Conservation (phyloP, 2,888 invertebrate species). For the Lasioglossum calceatum region DNA sequence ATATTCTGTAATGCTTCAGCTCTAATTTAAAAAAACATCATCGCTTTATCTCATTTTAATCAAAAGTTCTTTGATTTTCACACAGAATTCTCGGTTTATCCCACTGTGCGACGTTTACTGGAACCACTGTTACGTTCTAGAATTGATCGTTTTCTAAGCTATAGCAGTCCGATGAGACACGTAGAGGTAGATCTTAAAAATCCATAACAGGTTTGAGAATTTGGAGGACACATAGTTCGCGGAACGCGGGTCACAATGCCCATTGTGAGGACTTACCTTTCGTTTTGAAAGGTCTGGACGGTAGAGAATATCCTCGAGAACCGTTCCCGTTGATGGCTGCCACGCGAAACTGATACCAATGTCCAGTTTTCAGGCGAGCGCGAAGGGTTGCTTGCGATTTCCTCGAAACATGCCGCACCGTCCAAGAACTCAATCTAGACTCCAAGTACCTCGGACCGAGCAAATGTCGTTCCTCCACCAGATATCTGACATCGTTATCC, state of each 20-base stretch:
- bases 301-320: conserved; percentile 89
- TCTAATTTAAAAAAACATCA: too few species aligned
- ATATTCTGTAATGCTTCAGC: too few species aligned
- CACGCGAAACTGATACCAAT: conserved; percentile 92
- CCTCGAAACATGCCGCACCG: conserved; percentile 83
- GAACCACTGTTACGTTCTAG: too few species aligned
- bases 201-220: background rate
- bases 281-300: conserved; percentile 87
- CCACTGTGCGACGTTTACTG: background rate
- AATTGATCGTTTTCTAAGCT: too few species aligned
- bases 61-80: too few species aligned
- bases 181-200: background rate
- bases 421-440: conserved; percentile 88
- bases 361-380: conserved; percentile 88
- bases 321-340: conserved; percentile 91
- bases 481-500: conserved; percentile 83
- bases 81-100: too few species aligned
- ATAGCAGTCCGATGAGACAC: too few species aligned
- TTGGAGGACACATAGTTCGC: background rate
- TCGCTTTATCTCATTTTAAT: too few species aligned
- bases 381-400: conserved; percentile 86
- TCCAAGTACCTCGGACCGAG: conserved; percentile 88
- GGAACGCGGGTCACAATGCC: background rate
- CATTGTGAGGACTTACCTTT: conserved; percentile 70
- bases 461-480: conserved; percentile 90